Evolutionary conservation across 2,888 invertebrate species (phyloP).

Genomic region (Torymus auratus): DNA sequence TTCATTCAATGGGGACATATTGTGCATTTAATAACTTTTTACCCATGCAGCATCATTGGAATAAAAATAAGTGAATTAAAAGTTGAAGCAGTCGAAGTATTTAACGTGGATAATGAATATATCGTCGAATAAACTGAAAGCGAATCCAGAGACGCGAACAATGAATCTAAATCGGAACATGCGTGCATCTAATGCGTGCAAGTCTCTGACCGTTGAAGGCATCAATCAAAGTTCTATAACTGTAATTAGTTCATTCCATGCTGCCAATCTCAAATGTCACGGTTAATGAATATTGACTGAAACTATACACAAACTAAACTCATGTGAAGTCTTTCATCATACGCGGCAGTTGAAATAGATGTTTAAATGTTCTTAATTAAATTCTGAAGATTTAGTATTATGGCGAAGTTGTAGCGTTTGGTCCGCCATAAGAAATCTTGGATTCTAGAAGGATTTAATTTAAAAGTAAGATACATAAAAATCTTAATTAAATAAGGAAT

Average conservation of each 20-base stretch:
- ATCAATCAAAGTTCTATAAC: not conserved
- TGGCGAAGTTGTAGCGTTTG: slow-evolving; percentile 30
- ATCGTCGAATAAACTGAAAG: no score
- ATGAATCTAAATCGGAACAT: not conserved
- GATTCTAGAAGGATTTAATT: not conserved
- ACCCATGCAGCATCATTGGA: no score
- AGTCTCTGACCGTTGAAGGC: not conserved
- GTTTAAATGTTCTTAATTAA: not conserved
- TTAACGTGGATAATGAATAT: no score
- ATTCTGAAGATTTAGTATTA: slow-evolving; percentile 5
- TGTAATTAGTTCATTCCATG: not conserved
- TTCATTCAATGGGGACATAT: no score
- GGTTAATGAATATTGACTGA: no score
- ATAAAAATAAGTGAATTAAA: no score
- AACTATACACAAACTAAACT: not conserved
- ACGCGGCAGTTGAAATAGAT: not conserved
- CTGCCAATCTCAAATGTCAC: not conserved
- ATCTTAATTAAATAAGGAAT: no score
- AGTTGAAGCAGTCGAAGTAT: no score
- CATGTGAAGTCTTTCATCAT: not conserved
- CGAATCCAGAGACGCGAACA: no score
- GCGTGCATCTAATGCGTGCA: not conserved
- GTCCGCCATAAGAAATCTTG: slow-evolving; percentile 30
- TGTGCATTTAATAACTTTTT: no score
- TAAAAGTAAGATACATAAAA: not conserved